Percentiles rank a stretch among this genome's conserved stretches.
phyloP scores from a whole-genome alignment of 2,113 vertebrate species.

The Crypturellus undulatus region DNA sequence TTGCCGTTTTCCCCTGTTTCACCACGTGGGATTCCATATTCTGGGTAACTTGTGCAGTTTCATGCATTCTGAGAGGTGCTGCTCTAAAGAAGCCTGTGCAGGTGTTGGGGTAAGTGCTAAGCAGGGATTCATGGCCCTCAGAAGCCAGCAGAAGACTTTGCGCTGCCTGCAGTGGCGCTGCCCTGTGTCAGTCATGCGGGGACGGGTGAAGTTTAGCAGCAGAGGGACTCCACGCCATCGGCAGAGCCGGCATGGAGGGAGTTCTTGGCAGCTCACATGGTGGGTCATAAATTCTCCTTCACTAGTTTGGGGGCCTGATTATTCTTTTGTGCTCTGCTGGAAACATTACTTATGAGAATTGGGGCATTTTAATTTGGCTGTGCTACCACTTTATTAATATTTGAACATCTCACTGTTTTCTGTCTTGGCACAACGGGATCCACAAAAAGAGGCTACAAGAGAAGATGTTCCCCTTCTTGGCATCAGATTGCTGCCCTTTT shows the following conservation, averaged over 20 bases:
- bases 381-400: conserved; percentile 74
- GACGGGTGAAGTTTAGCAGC: background rate
- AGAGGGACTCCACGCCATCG: background rate
- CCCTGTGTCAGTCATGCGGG: background rate
- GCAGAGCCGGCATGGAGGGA: background rate
- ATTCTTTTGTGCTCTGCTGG: conserved; percentile 66
- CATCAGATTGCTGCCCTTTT: conserved; percentile 50
- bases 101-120: accelerated
- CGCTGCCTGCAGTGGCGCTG: background rate
- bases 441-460: conserved; percentile 53
- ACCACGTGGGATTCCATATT: background rate
- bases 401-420: conserved; percentile 70
- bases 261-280: conserved; percentile 50
- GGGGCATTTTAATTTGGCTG: conserved; percentile 73
- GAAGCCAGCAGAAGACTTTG: background rate
- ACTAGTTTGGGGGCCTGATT: conserved; percentile 65
- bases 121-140: background rate
- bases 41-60: background rate
- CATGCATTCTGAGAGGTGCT: background rate
- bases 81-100: background rate
- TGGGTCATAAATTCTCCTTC: conserved; percentile 69
- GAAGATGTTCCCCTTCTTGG: conserved; percentile 44
- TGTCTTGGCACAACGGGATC: conserved; percentile 64
- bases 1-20: background rate
- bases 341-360: conserved; percentile 76